phyloP scores from a whole-genome alignment of 2,797 vertebrate genomes.

The Intellagama lesueurii region DNA sequence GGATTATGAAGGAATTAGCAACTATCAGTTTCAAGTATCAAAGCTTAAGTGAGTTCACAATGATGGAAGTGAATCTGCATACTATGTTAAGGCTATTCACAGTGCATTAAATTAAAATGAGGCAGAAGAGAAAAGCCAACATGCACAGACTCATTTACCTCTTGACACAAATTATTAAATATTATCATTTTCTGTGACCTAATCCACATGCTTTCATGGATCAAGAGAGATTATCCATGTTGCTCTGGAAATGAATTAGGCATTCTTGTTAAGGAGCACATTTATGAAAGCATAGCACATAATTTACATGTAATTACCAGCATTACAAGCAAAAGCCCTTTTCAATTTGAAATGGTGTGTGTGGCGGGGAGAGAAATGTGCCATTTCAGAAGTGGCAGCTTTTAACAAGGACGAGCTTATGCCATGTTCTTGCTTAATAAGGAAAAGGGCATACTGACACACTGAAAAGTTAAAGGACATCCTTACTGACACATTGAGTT shows the following conservation, averaged over 20 bases:
- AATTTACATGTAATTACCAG: conserved; percentile 33
- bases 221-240: conserved; percentile 45
- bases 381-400: background rate
- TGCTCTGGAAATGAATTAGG: conserved; percentile 46
- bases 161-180: conserved; percentile 61
- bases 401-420: conserved; percentile 33
- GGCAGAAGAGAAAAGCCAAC: conserved; percentile 43
- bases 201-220: conserved; percentile 21
- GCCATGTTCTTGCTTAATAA: background rate
- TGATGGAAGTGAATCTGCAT: background rate
- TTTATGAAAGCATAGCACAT: background rate
- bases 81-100: conserved; percentile 35
- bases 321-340: conserved; percentile 26
- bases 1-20: conserved; percentile 46
- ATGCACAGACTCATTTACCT: conserved; percentile 57
- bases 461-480: background rate
- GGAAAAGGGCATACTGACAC: background rate
- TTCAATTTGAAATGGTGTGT: conserved; percentile 21
- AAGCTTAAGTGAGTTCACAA: conserved; percentile 42
- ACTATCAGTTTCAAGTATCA: conserved; percentile 46
- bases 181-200: conserved; percentile 51
- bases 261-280: conserved; percentile 47
- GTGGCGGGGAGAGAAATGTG: background rate
- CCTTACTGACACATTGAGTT: background rate
- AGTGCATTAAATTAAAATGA: conserved; percentile 49